Base-by-base conservation (phyloP, 1,140 invertebrate species). In the Triops cancriformis region DNA sequence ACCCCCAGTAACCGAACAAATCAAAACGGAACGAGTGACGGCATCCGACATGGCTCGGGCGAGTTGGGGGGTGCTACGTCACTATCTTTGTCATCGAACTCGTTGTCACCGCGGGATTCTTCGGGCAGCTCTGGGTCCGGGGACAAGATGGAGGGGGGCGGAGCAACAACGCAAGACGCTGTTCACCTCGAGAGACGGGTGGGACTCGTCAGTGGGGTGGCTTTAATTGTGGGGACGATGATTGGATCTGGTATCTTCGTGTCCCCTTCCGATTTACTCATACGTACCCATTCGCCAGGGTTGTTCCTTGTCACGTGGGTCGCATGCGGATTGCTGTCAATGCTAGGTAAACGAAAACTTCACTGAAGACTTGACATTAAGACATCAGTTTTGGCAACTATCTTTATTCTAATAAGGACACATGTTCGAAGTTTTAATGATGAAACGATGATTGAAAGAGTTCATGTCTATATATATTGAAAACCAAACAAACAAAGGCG, bases 121-220 rank as follows among this genome's bases (percentile, higher is more conserved):
- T 64, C 51, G 18, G 51, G 51, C 18, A 64, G 51, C n/a, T 64
- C 51, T 64, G 51, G 51, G 51, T 64, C 51, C 51, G 51, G 51
- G 51, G 84, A 88, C 86, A 81, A 86, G 91, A 81, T 94, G 93
- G 93, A 93, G 93, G 90, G 93, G 91, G 86, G 91, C 90, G 90
- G 90, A 91, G 87, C 93, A 94, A 89, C 91, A 93, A 87, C 89
- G 93, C 90, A 94, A 91, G 91, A 95, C 93, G 85, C 92, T 95
- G 88, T 94, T 94, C 91, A 94, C 93, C 93, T 95, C 93, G 92
- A 95, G 93, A 94, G 93, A 94, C 92, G 93, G 81, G 76, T 98
- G 90, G 95, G 94, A 92, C 93, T 96, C 92, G 89, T 95, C 93
- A 95, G 93, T 94, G 94, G 94, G 92, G 93, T 95, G 91, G 94